These are phyloP conservation scores for Ophioninae sp. DNA, from an alignment of 2,888 invertebrate species.

Conservation along the genomic window DNA sequence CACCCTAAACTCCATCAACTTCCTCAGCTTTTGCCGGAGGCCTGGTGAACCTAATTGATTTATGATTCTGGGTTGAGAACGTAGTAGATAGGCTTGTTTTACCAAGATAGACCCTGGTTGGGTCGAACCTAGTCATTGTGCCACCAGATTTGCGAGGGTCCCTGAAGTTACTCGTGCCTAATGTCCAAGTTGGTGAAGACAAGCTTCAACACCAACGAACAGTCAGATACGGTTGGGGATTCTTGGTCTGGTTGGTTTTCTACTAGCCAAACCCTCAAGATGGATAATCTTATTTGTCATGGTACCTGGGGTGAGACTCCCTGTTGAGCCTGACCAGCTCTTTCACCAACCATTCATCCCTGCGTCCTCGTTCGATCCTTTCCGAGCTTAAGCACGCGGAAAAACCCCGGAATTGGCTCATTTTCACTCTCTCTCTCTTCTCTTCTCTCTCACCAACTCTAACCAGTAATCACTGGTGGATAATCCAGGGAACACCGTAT, in stretches of 20 bases:
- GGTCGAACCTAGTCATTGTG: constrained; percentile 2
- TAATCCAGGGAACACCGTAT: background rate
- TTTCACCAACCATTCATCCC: constrained; percentile 9
- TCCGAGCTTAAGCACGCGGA: constrained; percentile 27
- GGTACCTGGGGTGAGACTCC: constrained; percentile 63
- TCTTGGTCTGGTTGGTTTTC: constrained; percentile 49
- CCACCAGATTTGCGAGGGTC: background rate
- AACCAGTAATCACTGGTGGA: background rate
- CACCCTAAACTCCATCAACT: constrained; percentile 19
- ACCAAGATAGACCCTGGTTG: constrained; percentile 7
- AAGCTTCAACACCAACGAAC: background rate
- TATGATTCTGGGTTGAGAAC: constrained; percentile 7
- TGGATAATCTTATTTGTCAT: constrained; percentile 72
- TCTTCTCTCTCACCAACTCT: constrained; percentile 30
- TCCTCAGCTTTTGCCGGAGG: background rate
- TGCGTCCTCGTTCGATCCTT: background rate
- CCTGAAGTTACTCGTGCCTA: background rate
- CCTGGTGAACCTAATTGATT: constrained; percentile 21
- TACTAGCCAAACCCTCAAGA: constrained; percentile 63
- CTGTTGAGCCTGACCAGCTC: constrained; percentile 46
- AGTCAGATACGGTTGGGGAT: constrained; percentile 34
- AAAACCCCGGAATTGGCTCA: constrained; percentile 47
- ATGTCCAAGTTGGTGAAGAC: constrained; percentile 33
- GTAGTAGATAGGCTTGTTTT: background rate
- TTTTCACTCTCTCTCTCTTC: constrained; percentile 7